These are phyloP conservation scores for Tachypleus tridentatus DNA, from an alignment of 1,140 invertebrate genomes.

Conservation along the genomic window DNA sequence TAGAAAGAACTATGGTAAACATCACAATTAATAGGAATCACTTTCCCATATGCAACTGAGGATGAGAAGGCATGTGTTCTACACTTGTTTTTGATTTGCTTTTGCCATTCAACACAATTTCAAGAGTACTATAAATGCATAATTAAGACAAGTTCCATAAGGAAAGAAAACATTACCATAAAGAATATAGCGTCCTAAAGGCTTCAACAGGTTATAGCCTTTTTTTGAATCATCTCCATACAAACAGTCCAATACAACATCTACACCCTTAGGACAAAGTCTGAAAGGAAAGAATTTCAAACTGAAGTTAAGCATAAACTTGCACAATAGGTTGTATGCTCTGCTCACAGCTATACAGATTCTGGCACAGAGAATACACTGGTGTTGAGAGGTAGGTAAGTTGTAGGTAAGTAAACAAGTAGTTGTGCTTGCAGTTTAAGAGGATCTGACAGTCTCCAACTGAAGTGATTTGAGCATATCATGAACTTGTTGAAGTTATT, in stretches of 20 bases:
- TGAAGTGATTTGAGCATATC: background rate
- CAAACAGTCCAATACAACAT: conserved; percentile 74
- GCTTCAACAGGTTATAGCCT: conserved; percentile 67
- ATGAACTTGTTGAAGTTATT: too few species aligned
- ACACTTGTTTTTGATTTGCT: too few species aligned
- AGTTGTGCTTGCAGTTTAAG: background rate
- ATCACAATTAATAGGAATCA: background rate
- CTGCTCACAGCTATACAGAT: conserved; percentile 19
- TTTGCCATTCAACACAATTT: too few species aligned
- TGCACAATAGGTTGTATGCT: conserved; percentile 9
- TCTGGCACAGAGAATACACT: conserved; percentile 1
- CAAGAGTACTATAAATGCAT: background rate
- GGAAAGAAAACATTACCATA: conserved; percentile 48
- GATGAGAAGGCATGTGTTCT: background rate
- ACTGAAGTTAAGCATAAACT: background rate
- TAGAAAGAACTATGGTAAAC: background rate
- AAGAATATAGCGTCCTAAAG: conserved; percentile 78
- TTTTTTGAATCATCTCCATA: conserved; percentile 73
- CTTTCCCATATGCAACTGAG: background rate
- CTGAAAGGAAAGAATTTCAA: conserved; percentile 34
- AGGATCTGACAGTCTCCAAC: background rate
- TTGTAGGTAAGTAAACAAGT: background rate
- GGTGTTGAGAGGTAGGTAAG: too few species aligned
- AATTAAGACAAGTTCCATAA: background rate
- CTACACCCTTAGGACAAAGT: conserved; percentile 61